Evolutionary conservation across 1,140 invertebrate species (phyloP), one percentile per base, ranked within the genome.

Genomic region (Orius laevigatus): DNA sequence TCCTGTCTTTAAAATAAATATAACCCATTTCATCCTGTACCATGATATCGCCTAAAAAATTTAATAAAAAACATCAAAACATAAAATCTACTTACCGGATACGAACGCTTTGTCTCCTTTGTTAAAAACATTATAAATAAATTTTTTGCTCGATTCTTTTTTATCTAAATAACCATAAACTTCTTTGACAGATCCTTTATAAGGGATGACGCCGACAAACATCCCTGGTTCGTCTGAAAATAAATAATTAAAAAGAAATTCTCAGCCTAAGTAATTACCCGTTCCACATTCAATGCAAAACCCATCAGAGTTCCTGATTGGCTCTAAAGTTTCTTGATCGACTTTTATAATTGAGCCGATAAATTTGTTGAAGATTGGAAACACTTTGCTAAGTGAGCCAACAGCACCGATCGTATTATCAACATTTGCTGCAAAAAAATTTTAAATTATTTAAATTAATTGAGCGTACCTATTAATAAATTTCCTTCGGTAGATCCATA

Each of bases 401-500:
- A 96, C 90, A 2, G 93, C 82, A 18, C 95, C 95, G 11, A 90
- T 75, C 1, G 78, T 90, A 58, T 86, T 87, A 56, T 93, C 85
- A n/a, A 81, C 73, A 61, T 98, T 98, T 4, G 94, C 93, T 93
- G 62, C 48, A 72, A 64, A 50, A 49, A 38, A 38, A 38, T n/a
- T 16, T 4, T 10, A 16, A 38, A 38, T 10, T 16, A 4, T 38
- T 38, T 12, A 38, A 38, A 38, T 38, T 12, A 38, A 16, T 4
- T 3, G 3, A 4, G 63, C 68, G 70, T 71, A 84, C 81, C 75
- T 34, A 89, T 88, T 64, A 92, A 95, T 41, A 89, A 89, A 63
- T 96, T 98, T 55, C 93, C 92, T 72, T 98, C 94, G 0, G 93
- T 98, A 6, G 93, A 90, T 5, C 93, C 94, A 63, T 98, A 98